phyloP scores from a whole-genome alignment of 2,888 invertebrate species.

The Eumerus sabulonum region DNA sequence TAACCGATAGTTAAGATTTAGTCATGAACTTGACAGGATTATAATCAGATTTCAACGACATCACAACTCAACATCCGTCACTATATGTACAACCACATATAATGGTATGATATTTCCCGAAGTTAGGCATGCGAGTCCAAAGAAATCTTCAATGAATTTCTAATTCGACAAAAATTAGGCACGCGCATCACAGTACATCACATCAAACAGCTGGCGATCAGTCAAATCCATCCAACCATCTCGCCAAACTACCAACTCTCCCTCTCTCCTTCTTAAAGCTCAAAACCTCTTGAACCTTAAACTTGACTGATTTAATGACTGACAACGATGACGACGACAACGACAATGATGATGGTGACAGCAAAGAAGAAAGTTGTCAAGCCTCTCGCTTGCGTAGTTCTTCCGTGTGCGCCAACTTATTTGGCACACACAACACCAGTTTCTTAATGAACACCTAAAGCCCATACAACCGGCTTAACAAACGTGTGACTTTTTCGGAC shows the following conservation, averaged over 20 bases:
- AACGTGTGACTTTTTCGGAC: background rate
- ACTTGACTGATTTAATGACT: constrained; percentile 42
- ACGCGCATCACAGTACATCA: constrained; percentile 2
- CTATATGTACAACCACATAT: no score
- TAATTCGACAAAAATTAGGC: background rate
- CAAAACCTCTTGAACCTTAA: constrained; percentile 48
- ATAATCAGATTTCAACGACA: no score
- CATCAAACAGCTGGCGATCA: constrained; percentile 6
- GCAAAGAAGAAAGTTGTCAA: constrained; percentile 45
- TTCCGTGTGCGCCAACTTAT: background rate
- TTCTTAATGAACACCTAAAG: background rate
- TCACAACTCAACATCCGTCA: no score
- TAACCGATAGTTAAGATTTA: no score
- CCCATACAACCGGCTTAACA: no score
- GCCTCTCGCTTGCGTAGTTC: constrained; percentile 12
- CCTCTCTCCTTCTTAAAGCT: constrained; percentile 6
- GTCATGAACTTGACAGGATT: no score
- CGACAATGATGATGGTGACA: background rate
- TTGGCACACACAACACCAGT: constrained; percentile 24
- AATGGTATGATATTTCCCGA: no score
- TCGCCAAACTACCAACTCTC: background rate
- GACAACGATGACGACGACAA: background rate
- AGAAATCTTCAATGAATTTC: no score
- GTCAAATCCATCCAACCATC: constrained; percentile 9
- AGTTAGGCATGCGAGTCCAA: no score